A percentile compares a stretch with the other conserved stretches of the same genome.
Evolutionary conservation across 2,113 vertebrate species (phyloP).

Genomic region (Gopherus flavomarginatus): DNA sequence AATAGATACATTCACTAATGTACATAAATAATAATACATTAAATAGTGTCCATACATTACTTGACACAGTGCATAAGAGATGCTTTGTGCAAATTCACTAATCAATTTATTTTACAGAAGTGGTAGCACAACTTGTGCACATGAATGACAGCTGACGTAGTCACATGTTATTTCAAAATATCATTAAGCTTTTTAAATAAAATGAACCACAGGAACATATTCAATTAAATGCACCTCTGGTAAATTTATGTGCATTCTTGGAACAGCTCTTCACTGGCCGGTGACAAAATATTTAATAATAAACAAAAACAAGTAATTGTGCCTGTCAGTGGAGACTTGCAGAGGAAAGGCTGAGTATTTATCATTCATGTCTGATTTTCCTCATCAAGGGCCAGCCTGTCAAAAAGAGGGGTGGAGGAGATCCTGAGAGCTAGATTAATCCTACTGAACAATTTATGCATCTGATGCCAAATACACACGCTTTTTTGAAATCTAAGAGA

Average conservation of each 20-base stretch:
- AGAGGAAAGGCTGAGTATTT: accelerated
- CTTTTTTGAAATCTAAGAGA: not conserved
- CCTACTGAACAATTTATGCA: not conserved
- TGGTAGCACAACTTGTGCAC: not conserved
- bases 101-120: not conserved
- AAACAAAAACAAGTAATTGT: accelerated
- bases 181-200: not conserved
- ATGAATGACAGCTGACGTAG: not conserved
- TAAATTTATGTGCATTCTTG: not conserved
- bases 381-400: not conserved
- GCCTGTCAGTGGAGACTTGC: accelerated
- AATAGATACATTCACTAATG: not conserved
- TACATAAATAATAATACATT: not conserved
- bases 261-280: not conserved
- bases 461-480: not conserved
- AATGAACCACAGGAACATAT: not conserved
- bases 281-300: not conserved
- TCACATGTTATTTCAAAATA: not conserved
- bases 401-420: not conserved
- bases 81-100: constrained; percentile 29
- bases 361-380: not conserved
- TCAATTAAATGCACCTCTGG: accelerated
- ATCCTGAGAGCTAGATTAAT: not conserved
- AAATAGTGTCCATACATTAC: not conserved
- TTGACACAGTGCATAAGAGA: constrained; percentile 29